Conservation (phyloP, 30 jellyfish, hydroid and myxozoan genomes). For the Hydractinia echinata region DNA sequence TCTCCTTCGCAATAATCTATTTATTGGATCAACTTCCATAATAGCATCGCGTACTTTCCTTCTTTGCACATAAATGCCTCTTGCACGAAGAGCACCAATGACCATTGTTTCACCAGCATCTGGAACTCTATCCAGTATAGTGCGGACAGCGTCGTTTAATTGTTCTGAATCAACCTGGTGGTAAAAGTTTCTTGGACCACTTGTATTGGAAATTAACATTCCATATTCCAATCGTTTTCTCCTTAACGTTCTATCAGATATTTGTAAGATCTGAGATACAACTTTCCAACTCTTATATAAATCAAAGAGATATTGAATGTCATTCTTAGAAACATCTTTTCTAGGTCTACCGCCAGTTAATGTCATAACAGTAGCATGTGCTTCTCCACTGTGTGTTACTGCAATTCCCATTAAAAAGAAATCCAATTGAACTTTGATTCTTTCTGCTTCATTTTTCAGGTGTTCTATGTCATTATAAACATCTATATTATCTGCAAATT, state of each 20-base stretch:
- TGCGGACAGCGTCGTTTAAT: background rate
- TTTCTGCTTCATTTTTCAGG: conserved; percentile 13
- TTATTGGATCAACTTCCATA: conserved; percentile 36
- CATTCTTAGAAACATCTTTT: conserved; percentile 15
- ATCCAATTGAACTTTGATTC: conserved; percentile 1
- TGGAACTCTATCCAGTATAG: background rate
- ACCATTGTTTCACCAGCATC: conserved; percentile 34
- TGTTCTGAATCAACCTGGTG: conserved; percentile 7
- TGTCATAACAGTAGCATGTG: background rate
- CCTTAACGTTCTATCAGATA: conserved; percentile 7
- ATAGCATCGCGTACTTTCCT: conserved; percentile 37
- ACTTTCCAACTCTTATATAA: conserved; percentile 17
- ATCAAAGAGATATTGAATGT: conserved; percentile 4
- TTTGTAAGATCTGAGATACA: background rate
- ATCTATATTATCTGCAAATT: background rate
- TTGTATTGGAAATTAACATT: background rate
- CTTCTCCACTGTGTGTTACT: background rate
- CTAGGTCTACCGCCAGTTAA: conserved; percentile 36
- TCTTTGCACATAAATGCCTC: conserved; percentile 40
- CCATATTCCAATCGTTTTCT: conserved; percentile 28
- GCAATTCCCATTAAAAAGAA: background rate
- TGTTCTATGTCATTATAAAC: background rate
- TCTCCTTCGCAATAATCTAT: conserved; percentile 27
- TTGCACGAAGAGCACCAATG: conserved; percentile 32
- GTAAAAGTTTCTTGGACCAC: conserved; percentile 38